Percentiles rank a stretch among this genome's conserved stretches.
These are phyloP conservation scores for Ectropis crepuscularia DNA, from an alignment of 2,888 invertebrate genomes.

Conservation along the genomic window DNA sequence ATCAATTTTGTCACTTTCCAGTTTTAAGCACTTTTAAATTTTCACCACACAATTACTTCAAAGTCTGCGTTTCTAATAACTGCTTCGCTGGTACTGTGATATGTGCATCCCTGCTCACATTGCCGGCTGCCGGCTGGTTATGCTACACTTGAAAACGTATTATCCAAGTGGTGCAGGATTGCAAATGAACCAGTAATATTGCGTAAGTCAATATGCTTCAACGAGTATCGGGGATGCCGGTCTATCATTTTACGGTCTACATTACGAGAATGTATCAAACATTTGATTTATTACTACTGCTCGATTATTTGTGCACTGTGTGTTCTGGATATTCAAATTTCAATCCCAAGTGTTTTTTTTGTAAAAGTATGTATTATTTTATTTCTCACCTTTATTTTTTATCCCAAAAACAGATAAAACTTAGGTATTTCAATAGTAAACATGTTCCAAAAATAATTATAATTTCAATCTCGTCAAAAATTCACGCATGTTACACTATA, in stretches of 20 bases:
- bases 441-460: too few relatives aligned
- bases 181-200: slow-evolving; percentile 13
- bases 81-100: not conserved
- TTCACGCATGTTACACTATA: too few relatives aligned
- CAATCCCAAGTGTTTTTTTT: too few relatives aligned
- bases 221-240: slow-evolving; percentile 15
- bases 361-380: not conserved
- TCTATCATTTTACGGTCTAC: slow-evolving; percentile 9
- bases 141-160: slow-evolving; percentile 13
- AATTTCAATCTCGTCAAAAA: too few relatives aligned
- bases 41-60: slow-evolving; percentile 21
- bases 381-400: too few relatives aligned
- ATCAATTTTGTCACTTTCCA: slow-evolving; percentile 29
- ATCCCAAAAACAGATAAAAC: too few relatives aligned
- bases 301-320: too few relatives aligned
- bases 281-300: not conserved
- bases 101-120: slow-evolving; percentile 5
- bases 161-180: slow-evolving; percentile 25
- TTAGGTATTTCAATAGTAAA: too few relatives aligned
- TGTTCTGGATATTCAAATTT: too few relatives aligned
- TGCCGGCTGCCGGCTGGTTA: slow-evolving; percentile 12
- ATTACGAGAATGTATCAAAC: not conserved
- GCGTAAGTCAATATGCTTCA: slow-evolving; percentile 20
- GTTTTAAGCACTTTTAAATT: not conserved
- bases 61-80: slow-evolving; percentile 12